These are phyloP conservation scores for Cettia cetti DNA, from an alignment of 2,113 vertebrate genomes.

Conservation along the genomic window DNA sequence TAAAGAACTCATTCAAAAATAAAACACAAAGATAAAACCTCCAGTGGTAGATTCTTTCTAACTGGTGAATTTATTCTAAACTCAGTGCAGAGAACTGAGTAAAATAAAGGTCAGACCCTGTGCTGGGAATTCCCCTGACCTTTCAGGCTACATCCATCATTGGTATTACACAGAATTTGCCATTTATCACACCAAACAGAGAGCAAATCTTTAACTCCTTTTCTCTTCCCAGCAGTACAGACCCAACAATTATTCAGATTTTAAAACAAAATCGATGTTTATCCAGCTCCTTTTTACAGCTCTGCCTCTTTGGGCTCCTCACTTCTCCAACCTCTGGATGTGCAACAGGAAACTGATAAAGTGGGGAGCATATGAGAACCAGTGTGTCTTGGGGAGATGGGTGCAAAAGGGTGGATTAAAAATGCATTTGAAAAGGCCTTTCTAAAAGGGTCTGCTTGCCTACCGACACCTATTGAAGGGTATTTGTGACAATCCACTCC, in stretches of 20 bases:
- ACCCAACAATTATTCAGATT: slow-evolving; percentile 50
- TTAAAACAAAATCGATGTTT: slow-evolving; percentile 32
- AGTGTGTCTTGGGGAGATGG: background rate
- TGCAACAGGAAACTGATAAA: background rate
- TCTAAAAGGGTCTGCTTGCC: background rate
- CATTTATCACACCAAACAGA: slow-evolving; percentile 70
- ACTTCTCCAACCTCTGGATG: background rate
- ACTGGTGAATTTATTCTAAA: slow-evolving; percentile 61
- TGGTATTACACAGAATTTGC: slow-evolving; percentile 64
- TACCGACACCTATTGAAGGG: background rate
- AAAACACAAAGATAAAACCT: slow-evolving; percentile 43
- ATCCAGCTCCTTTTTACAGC: slow-evolving; percentile 3
- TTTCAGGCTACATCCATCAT: slow-evolving; percentile 68
- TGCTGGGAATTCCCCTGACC: slow-evolving; percentile 72
- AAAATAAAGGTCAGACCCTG: slow-evolving; percentile 70
- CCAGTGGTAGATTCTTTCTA: slow-evolving; percentile 48
- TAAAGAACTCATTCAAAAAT: slow-evolving; percentile 48
- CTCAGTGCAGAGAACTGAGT: slow-evolving; percentile 33
- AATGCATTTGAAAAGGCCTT: background rate
- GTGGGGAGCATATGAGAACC: background rate
- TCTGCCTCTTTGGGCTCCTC: slow-evolving; percentile 17
- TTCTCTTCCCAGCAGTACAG: slow-evolving; percentile 34
- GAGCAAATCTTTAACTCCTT: slow-evolving; percentile 54
- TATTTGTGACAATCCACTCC: background rate
- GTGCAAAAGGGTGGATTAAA: background rate